Evolutionary conservation across 2,113 vertebrate species (phyloP).

Genomic region (Crotalus viridis): DNA sequence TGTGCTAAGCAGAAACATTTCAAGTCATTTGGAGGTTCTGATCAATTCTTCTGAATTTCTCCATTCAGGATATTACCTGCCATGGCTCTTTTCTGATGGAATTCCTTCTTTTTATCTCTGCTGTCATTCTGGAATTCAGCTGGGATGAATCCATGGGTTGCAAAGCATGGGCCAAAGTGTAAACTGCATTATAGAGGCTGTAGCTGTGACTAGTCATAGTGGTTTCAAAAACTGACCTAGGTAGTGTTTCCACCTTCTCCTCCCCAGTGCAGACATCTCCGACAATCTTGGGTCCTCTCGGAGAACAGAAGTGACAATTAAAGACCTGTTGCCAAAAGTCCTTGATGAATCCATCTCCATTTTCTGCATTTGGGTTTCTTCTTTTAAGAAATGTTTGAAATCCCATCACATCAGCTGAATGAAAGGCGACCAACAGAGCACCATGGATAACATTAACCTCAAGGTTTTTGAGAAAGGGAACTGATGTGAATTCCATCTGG

Average conservation of each 20-base stretch:
- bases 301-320: neutral
- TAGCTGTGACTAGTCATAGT: neutral
- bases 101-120: neutral
- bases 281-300: rapidly evolving
- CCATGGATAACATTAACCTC: neutral
- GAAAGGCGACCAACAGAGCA: neutral
- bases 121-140: neutral
- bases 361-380: neutral
- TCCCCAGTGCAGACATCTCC: neutral
- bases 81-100: neutral
- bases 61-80: neutral
- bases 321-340: neutral
- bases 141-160: neutral
- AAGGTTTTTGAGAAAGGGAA: neutral
- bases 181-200: neutral
- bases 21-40: neutral
- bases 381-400: neutral
- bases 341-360: neutral
- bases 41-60: neutral
- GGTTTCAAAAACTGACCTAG: neutral
- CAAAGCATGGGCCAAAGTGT: neutral
- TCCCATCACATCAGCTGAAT: neutral
- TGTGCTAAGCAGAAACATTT: neutral
- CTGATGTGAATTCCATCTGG: neutral
- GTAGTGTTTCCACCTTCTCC: neutral